phyloP scores from a whole-genome alignment of 2,113 vertebrate species.

The Ovis canadensis region DNA sequence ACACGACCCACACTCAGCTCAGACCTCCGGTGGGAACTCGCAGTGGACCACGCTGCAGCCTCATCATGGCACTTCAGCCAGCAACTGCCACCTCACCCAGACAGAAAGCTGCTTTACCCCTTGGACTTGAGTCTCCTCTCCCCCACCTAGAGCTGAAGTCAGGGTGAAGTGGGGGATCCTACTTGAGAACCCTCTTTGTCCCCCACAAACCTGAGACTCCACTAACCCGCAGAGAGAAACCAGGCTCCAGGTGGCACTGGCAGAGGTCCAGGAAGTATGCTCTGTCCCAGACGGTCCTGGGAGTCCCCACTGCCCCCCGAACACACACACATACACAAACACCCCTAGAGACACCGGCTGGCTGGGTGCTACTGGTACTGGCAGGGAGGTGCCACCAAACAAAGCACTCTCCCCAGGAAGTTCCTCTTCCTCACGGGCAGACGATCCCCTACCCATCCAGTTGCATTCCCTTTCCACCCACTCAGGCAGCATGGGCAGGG shows the following conservation, averaged over 20 bases:
- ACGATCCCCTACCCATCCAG: not conserved
- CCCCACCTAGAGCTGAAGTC: not conserved
- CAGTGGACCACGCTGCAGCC: accelerated
- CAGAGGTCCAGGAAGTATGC: not conserved
- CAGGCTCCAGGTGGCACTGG: not conserved
- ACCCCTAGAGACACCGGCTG: not conserved
- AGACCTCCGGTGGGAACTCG: not conserved
- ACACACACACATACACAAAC: not conserved
- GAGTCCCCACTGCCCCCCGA: not conserved
- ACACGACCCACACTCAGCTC: not conserved
- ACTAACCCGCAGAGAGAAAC: not conserved
- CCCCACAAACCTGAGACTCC: not conserved
- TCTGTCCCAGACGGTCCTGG: not conserved
- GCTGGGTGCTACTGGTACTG: not conserved
- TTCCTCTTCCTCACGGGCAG: not conserved
- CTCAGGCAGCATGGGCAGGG: not conserved
- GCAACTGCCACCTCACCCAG: not conserved
- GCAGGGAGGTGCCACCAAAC: not conserved
- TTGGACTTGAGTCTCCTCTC: not conserved
- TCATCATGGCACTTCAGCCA: not conserved
- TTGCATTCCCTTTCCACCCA: not conserved
- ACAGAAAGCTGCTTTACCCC: not conserved
- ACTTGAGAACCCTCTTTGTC: not conserved
- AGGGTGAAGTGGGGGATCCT: not conserved
- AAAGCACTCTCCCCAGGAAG: not conserved